Conservation (phyloP, 2,113 vertebrate genomes). For the Burhinus oedicnemus region DNA sequence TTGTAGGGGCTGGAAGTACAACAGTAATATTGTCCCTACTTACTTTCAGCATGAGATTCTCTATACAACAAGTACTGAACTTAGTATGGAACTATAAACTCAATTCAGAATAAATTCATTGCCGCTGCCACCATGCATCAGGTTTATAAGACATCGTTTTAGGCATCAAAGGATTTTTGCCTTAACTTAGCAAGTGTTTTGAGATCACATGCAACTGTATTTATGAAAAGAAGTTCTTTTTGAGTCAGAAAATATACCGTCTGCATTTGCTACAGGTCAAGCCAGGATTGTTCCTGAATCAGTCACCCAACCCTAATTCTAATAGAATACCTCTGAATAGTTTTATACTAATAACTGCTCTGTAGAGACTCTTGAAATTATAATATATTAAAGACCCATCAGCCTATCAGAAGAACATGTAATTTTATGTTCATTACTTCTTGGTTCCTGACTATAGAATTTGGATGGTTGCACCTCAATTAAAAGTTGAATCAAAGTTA, state of each 20-base stretch:
- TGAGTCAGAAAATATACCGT: background rate
- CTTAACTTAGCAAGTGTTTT: background rate
- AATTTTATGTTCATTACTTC: conserved; percentile 82
- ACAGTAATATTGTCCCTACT: background rate
- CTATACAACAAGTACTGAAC: background rate
- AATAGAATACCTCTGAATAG: conserved; percentile 70
- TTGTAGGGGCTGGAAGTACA: background rate
- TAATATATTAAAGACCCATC: conserved; percentile 78
- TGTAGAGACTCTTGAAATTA: conserved; percentile 74
- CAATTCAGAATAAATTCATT: background rate
- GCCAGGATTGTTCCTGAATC: conserved; percentile 46
- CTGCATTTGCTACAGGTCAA: conserved; percentile 19
- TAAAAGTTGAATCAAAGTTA: conserved; percentile 82
- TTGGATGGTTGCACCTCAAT: conserved; percentile 82
- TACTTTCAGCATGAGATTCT: background rate
- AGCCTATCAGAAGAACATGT: conserved; percentile 75
- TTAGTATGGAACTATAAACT: background rate
- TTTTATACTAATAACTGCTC: conserved; percentile 73
- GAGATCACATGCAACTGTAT: background rate
- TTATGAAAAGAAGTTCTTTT: background rate
- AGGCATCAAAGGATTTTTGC: background rate
- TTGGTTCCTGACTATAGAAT: conserved; percentile 72
- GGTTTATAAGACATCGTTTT: background rate
- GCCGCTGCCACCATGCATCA: background rate
- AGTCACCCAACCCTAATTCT: conserved; percentile 69